Evolutionary conservation across 2,888 invertebrate genomes (phyloP).

Genomic region (Carterocephalus palaemon): DNA sequence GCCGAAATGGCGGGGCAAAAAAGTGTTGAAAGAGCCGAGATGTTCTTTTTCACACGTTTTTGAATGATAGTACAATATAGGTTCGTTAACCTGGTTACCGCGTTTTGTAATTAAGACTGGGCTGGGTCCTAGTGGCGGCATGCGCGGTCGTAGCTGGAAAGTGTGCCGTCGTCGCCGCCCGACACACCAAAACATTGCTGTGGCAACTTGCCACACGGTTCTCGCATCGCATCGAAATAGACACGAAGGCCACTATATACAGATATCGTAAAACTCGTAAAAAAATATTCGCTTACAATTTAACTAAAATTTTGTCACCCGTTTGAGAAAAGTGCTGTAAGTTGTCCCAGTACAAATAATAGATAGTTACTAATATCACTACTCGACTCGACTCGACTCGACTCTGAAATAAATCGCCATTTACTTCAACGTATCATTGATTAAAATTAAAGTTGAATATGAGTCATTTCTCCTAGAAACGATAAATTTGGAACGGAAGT

Average conservation of each 20-base stretch:
- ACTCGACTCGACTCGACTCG: too few relatives aligned
- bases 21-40: constrained; percentile 54
- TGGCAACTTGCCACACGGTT: constrained; percentile 65
- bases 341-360: too few relatives aligned
- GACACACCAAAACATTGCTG: constrained; percentile 55
- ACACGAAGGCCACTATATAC: constrained; percentile 71
- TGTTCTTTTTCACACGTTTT: constrained; percentile 65
- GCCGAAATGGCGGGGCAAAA: constrained; percentile 37
- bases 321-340: too few relatives aligned
- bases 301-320: too few relatives aligned
- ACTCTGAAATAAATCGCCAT: too few relatives aligned
- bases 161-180: constrained; percentile 50
- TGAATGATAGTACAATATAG: constrained; percentile 47
- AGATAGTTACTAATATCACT: too few relatives aligned
- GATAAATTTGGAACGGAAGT: too few relatives aligned
- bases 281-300: too few relatives aligned
- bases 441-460: too few relatives aligned
- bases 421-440: too few relatives aligned
- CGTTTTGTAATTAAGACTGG: constrained; percentile 62
- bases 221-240: constrained; percentile 51
- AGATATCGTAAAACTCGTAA: constrained; percentile 50
- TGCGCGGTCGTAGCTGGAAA: constrained; percentile 42
- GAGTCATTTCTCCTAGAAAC: too few relatives aligned
- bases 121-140: constrained; percentile 30
- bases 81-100: constrained; percentile 77